These are phyloP conservation scores for Antrozous pallidus DNA, from an alignment of 2,797 vertebrate species.

Conservation along the genomic window DNA sequence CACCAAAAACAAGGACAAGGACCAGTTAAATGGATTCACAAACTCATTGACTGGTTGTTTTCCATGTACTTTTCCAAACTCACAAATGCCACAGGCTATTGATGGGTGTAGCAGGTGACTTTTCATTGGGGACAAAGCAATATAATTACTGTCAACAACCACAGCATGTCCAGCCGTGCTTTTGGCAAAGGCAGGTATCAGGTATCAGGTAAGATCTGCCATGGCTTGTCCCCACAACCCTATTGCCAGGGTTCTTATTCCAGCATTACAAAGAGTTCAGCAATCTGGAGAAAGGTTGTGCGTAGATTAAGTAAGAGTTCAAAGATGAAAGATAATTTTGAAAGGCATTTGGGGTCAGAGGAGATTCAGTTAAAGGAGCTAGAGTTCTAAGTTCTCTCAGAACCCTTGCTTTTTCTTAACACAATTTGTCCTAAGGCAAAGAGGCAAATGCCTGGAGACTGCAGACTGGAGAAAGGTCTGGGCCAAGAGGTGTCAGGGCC, in stretches of 20 bases:
- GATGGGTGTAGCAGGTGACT: not conserved
- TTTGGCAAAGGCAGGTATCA: not conserved
- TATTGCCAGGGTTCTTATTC: too few relatives aligned
- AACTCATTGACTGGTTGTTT: not conserved
- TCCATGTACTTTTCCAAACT: not conserved
- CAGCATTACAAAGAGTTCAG: too few relatives aligned
- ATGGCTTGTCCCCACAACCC: not conserved
- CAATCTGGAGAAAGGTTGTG: too few relatives aligned
- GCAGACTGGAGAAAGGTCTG: not conserved
- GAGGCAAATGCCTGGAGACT: not conserved
- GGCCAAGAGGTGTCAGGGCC: not conserved
- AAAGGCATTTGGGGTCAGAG: too few relatives aligned
- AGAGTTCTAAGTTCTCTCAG: too few relatives aligned
- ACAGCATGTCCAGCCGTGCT: not conserved
- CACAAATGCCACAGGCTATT: not conserved
- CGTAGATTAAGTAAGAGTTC: too few relatives aligned
- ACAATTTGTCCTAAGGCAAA: not conserved
- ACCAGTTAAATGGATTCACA: not conserved
- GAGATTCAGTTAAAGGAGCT: too few relatives aligned
- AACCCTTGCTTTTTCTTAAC: too few relatives aligned
- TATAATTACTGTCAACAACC: fast-evolving
- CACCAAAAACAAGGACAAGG: not conserved
- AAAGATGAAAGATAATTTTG: too few relatives aligned
- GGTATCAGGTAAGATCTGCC: not conserved
- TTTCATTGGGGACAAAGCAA: too few relatives aligned